Base-by-base conservation (phyloP, 2,113 vertebrate species). In the Trichechus manatus region DNA sequence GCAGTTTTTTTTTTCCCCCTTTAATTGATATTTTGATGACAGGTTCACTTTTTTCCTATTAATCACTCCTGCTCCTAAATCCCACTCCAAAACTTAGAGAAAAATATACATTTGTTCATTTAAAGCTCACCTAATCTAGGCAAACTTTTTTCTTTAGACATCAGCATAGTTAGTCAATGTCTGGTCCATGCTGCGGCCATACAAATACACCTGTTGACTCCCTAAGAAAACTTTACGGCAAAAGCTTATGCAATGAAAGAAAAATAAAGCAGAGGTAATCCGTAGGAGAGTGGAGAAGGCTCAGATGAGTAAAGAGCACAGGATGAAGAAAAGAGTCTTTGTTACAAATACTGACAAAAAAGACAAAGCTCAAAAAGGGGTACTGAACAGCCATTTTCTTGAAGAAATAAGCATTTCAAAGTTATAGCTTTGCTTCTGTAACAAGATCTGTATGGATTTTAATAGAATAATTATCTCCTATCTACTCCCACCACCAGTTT, bases 301-400 rank as follows among this genome's bases (percentile, higher is more conserved):
- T 94, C 74, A 91, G 15, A 27, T 44, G 63, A 80, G 64, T 1
- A 47, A 29, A 77, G 77, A 94, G 81, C 59, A 50, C 61, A 1
- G 29, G 61, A 81, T 23, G 63, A 95, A 66, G 44, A 63, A 93
- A 95, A 66, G 44, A 63, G 93, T 61, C 94, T 97, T 96, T 87
- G 80, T 68, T 90, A 95, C 81, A 74, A 89, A 93, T 44, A 82
- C 15, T 91, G 63, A 19, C 4, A 82, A 87, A 56, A 87, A 90
- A n/a, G 70, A 87, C 1, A 66, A 66, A 95, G 0, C 0, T 47
- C 83, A 92, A 68, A 96, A 66, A 77, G n/a, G 19, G 86, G 68
- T 85, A 93, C 8, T 33, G 6, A 29, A 66, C 13, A 22, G 14
- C 17, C 72, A 42, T 31, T 91, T 80, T 42, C 95, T 90, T 95